Evolutionary conservation across 2,888 invertebrate species (phyloP), one percentile per base, ranked within the genome.

Genomic region (Cylindroiulus punctatus): DNA sequence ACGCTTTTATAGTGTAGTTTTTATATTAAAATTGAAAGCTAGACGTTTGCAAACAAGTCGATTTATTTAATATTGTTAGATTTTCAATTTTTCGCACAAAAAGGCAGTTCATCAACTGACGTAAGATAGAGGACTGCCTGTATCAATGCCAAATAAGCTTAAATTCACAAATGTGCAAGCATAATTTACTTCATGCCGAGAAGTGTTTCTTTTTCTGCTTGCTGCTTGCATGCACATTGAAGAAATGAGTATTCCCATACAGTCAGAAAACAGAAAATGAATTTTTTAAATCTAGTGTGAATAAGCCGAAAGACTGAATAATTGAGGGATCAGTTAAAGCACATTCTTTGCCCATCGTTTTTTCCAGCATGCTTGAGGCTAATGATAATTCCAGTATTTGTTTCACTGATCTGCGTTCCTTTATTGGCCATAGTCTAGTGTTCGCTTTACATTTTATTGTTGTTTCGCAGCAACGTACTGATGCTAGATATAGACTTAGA

Each of bases 371-470:
- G 57, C 22, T 57, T 57, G 57, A 4, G 22, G 57, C 57, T 22
- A 22, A 57, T 57, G 57, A 57, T 22, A 57, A 57, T 57, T 57
- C 57, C 57, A 57, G 57, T 22, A 57, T 22, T 22, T 57, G 17
- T 57, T 57, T 57, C 47, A 14, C 10, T 47, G 47, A 47, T 47
- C 14, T 47, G 47, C 47, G 47, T 47, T 47, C 47, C 22, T 57
- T 22, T 22, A 57, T n/a, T 57, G 57, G 57, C 22, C 57, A 57
- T 57, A 5, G n/a, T 57, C 57, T 17, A 57, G 57, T 57, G 57
- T 57, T 57, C 22, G 57, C 57, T 57, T 57, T 57, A n/a, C 57
- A 57, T 57, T 57, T 57, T 47, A 47, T 47, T 57, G 57, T 57
- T 22, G 57, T 57, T 57, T 57, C 57, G 4, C 7, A 22, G 22